Evolutionary conservation across 2,797 vertebrate genomes (phyloP).

Genomic region (Spinus olivaceus): DNA sequence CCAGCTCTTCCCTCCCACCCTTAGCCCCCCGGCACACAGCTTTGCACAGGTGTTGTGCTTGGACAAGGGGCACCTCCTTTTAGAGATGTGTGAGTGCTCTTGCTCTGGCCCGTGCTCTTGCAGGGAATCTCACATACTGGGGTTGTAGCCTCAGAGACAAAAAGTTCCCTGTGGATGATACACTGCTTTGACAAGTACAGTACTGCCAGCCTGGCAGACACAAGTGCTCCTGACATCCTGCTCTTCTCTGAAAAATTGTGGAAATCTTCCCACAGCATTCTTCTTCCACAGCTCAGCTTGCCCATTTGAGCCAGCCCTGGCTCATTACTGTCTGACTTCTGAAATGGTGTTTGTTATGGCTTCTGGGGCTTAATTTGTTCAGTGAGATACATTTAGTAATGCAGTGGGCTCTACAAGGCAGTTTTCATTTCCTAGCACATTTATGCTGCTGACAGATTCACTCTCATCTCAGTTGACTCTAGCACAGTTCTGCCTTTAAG

Average conservation of each 20-base stretch:
- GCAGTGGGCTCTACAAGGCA: neutral
- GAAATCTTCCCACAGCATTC: neutral
- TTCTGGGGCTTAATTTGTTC: neutral
- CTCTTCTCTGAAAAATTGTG: neutral
- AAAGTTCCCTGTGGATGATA: neutral
- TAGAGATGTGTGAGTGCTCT: neutral
- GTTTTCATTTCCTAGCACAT: neutral
- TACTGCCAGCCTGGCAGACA: neutral
- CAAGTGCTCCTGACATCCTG: neutral
- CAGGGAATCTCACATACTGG: neutral
- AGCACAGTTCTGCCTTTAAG: neutral
- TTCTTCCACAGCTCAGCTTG: neutral
- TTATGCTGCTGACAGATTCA: neutral
- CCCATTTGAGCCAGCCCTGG: neutral
- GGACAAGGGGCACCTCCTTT: neutral
- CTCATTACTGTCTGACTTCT: neutral
- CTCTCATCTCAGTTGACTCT: neutral
- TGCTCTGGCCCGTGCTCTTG: neutral
- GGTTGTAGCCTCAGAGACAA: neutral
- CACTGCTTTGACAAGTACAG: neutral
- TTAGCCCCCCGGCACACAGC: neutral
- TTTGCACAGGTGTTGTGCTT: neutral
- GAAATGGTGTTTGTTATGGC: neutral
- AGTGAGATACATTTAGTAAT: neutral
- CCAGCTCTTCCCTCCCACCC: neutral